Conservation (phyloP, 2,113 vertebrate species). For the Arizona elegans region DNA sequence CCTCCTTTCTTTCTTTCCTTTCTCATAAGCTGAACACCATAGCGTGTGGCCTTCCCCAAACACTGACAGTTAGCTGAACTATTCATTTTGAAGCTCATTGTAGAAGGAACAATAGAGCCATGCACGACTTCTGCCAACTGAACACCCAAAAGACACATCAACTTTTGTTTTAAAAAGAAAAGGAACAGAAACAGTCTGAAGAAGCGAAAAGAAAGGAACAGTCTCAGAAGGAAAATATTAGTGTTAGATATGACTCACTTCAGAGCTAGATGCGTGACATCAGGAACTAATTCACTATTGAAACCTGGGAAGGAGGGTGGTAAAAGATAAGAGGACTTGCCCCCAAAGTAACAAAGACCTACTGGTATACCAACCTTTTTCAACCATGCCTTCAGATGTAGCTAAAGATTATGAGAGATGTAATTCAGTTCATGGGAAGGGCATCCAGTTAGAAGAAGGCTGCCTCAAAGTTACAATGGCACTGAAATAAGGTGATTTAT, state of each 20-base stretch:
- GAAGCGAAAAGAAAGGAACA: background rate
- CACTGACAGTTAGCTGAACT: constrained; percentile 1
- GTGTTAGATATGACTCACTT: background rate
- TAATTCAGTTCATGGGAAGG: background rate
- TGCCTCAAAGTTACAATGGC: background rate
- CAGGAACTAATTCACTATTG: background rate
- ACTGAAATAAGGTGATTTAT: no score
- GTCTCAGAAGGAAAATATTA: background rate
- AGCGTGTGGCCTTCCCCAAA: background rate
- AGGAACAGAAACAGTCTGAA: background rate
- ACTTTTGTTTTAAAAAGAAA: background rate
- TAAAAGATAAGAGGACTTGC: background rate
- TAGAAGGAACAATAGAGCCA: constrained; percentile 17
- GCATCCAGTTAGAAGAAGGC: background rate
- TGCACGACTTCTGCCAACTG: background rate
- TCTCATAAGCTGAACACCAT: background rate
- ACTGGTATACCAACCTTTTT: background rate
- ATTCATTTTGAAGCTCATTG: constrained; percentile 22
- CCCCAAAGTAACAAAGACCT: background rate
- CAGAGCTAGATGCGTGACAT: background rate
- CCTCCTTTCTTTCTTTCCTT: background rate
- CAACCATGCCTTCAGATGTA: background rate
- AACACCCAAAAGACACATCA: constrained; percentile 6
- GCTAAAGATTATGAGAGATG: background rate
- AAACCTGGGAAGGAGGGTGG: background rate